A percentile compares a stretch with the other conserved stretches of the same genome.
phyloP scores from a whole-genome alignment of 1,140 invertebrate species.

The Bombus confusus region DNA sequence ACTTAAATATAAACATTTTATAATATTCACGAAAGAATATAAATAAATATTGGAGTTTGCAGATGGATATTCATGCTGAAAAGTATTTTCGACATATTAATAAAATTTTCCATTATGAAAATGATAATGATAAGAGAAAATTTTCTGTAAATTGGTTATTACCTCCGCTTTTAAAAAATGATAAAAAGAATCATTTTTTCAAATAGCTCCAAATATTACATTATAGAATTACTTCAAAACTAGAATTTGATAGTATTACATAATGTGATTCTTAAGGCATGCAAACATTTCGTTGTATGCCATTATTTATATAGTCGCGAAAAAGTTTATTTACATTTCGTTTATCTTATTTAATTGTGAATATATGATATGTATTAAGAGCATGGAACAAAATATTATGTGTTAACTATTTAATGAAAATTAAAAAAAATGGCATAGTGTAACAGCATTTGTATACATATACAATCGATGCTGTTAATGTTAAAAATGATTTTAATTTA shows the following conservation, averaged over 20 bases:
- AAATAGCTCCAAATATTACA: background rate
- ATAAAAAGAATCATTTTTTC: background rate
- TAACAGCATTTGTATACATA: slow-evolving; percentile 36
- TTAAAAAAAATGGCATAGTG: slow-evolving; percentile 1
- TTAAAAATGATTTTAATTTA: slow-evolving; percentile 29
- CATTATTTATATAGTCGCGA: slow-evolving; percentile 25
- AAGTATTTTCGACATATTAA: background rate
- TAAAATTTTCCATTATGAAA: background rate
- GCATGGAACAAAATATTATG: slow-evolving; percentile 1
- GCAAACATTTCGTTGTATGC: background rate
- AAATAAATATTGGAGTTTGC: background rate
- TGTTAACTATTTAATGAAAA: slow-evolving; percentile 39
- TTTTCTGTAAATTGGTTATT: background rate
- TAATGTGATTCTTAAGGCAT: background rate
- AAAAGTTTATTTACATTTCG: slow-evolving; percentile 16
- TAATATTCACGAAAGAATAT: background rate
- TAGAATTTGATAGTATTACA: background rate
- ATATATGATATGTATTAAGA: slow-evolving; percentile 28
- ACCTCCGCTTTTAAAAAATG: too few relatives aligned
- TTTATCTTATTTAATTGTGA: slow-evolving; percentile 33
- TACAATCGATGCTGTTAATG: slow-evolving; percentile 20
- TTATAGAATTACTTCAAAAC: background rate
- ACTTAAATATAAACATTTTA: background rate
- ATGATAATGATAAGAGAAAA: background rate
- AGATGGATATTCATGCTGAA: background rate